Evolutionary conservation across 2,888 invertebrate genomes (phyloP).

Genomic region (Hyalella azteca): DNA sequence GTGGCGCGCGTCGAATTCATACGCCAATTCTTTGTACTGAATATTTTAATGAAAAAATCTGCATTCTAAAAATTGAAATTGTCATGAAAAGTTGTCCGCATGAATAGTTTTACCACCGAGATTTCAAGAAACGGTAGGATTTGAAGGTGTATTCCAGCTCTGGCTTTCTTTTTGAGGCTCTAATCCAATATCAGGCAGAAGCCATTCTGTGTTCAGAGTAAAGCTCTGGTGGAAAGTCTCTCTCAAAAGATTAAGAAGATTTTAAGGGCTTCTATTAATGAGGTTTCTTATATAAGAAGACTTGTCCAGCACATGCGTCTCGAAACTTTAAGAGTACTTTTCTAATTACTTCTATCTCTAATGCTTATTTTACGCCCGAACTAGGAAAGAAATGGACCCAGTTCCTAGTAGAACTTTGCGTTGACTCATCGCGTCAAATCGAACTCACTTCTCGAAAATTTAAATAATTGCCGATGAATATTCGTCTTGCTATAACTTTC

Average conservation of each 20-base stretch:
- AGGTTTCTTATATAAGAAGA: slow-evolving; percentile 19
- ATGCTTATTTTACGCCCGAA: not conserved
- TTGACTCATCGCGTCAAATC: slow-evolving; percentile 2
- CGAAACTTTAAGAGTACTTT: slow-evolving; percentile 17
- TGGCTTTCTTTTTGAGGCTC: not conserved
- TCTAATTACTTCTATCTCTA: slow-evolving; percentile 20
- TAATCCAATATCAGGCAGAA: not conserved
- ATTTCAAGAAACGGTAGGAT: no score
- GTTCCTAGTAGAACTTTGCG: slow-evolving; percentile 11
- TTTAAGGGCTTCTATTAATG: not conserved
- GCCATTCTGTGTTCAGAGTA: slow-evolving; percentile 25
- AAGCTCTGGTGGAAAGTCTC: not conserved
- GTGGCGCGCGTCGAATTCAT: no score
- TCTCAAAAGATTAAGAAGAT: slow-evolving; percentile 19
- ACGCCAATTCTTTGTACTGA: no score
- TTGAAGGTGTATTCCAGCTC: no score
- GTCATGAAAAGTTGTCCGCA: no score
- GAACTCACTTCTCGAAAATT: not conserved
- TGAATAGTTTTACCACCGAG: no score
- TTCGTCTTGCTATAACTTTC: not conserved
- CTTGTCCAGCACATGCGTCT: not conserved
- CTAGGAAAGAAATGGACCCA: not conserved
- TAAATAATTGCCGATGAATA: not conserved
- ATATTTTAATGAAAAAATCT: no score
- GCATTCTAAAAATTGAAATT: no score